Evolutionary conservation across 1,140 invertebrate species (phyloP).

Genomic region (Dendrolimus punctatus): DNA sequence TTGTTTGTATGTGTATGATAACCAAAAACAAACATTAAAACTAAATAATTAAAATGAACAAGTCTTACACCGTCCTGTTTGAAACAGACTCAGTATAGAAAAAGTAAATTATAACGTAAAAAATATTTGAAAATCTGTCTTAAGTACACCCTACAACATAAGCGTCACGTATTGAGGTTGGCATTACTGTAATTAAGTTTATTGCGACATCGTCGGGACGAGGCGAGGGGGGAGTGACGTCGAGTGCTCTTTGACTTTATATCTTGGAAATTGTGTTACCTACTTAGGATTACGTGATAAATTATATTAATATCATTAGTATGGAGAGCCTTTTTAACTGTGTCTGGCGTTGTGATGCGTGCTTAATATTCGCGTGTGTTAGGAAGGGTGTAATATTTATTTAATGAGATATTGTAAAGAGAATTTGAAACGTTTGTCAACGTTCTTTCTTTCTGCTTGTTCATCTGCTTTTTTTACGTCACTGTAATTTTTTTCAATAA

Average conservation of each 20-base stretch:
- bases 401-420: conserved; percentile 1
- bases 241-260: conserved; percentile 38
- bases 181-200: conserved; percentile 55
- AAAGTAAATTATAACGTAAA: too few relatives aligned
- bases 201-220: conserved; percentile 31
- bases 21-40: too few relatives aligned
- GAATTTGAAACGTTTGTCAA: too few relatives aligned
- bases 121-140: not conserved
- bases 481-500: too few relatives aligned
- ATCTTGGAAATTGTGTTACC: conserved; percentile 37
- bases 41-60: too few relatives aligned
- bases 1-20: too few relatives aligned
- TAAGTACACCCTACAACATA: conserved; percentile 7
- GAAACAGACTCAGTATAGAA: not conserved
- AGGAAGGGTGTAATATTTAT: conserved; percentile 1
- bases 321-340: too few relatives aligned
- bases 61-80: too few relatives aligned
- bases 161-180: conserved; percentile 38
- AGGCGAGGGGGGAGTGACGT: conserved; percentile 1
- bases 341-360: too few relatives aligned
- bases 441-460: too few relatives aligned
- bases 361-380: too few relatives aligned
- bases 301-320: conserved; percentile 13
- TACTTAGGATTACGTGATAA: conserved; percentile 20
- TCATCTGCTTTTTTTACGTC: too few relatives aligned